Evolutionary conservation across 2,888 invertebrate genomes (phyloP).

Genomic region (Biston betularia): DNA sequence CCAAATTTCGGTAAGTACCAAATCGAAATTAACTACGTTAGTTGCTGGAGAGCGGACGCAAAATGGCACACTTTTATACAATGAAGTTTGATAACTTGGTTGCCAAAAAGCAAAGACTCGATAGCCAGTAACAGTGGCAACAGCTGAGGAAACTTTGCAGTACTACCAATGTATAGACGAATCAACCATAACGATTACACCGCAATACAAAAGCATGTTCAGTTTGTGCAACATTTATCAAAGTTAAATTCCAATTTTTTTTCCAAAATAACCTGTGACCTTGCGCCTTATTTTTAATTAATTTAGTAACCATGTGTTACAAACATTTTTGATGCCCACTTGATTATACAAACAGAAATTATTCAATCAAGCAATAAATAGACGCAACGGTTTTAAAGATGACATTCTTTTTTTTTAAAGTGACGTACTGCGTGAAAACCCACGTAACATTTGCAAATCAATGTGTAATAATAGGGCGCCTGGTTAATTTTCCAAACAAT

Average conservation of each 20-base stretch:
- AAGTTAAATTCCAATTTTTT: conserved; percentile 7
- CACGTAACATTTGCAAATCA: background rate
- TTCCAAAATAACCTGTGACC: background rate
- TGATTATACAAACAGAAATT: background rate
- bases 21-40: too few relatives aligned
- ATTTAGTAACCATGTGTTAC: background rate
- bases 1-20: too few relatives aligned
- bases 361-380: background rate
- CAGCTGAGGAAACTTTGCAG: too few relatives aligned
- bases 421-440: background rate
- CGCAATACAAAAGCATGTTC: conserved; percentile 4
- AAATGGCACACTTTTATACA: too few relatives aligned
- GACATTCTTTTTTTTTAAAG: background rate
- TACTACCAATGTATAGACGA: too few relatives aligned
- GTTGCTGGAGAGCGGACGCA: too few relatives aligned
- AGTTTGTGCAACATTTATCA: conserved; percentile 2
- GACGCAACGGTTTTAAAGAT: background rate
- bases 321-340: background rate
- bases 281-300: conserved; percentile 7
- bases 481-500: conserved; percentile 23
- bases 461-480: conserved; percentile 10
- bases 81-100: too few relatives aligned
- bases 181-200: too few relatives aligned
- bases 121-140: too few relatives aligned
- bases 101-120: too few relatives aligned